phyloP scores from a whole-genome alignment of 1,140 invertebrate genomes.

The Yoshiicerus persimilis region DNA sequence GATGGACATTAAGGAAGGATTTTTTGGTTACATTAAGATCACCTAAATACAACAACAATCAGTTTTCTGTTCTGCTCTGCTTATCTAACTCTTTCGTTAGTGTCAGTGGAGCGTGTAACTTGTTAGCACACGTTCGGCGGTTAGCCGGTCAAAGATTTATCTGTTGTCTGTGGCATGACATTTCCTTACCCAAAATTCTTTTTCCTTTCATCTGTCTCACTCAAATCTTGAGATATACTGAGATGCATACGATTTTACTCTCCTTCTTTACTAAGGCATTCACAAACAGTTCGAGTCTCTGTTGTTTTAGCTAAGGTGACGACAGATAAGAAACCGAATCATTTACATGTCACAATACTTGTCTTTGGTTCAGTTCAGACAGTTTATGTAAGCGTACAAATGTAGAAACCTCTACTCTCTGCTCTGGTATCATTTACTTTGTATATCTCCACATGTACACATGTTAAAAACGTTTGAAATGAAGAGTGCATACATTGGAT shows the following conservation, averaged over 20 bases:
- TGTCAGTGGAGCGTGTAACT: neutral
- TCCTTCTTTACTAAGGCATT: neutral
- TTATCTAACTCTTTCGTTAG: neutral
- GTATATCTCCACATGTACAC: too few relatives aligned
- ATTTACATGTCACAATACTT: neutral
- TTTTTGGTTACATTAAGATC: neutral
- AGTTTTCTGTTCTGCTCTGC: neutral
- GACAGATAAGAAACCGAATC: neutral
- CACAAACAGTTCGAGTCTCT: neutral
- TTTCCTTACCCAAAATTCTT: neutral
- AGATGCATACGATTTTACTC: neutral
- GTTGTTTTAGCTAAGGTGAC: neutral
- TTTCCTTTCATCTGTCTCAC: neutral
- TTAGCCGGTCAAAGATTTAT: neutral
- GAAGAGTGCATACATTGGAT: too few relatives aligned
- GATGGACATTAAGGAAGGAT: neutral
- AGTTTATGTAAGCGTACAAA: neutral
- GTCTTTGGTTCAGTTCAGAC: neutral
- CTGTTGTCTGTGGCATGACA: constrained; percentile 1
- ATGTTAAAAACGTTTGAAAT: neutral
- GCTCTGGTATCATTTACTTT: too few relatives aligned
- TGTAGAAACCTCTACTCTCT: neutral
- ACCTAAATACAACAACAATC: neutral
- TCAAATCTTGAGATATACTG: neutral
- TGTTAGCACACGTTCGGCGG: neutral